Evolutionary conservation across 2,113 vertebrate species (phyloP).

Genomic region (Thermophis baileyi): DNA sequence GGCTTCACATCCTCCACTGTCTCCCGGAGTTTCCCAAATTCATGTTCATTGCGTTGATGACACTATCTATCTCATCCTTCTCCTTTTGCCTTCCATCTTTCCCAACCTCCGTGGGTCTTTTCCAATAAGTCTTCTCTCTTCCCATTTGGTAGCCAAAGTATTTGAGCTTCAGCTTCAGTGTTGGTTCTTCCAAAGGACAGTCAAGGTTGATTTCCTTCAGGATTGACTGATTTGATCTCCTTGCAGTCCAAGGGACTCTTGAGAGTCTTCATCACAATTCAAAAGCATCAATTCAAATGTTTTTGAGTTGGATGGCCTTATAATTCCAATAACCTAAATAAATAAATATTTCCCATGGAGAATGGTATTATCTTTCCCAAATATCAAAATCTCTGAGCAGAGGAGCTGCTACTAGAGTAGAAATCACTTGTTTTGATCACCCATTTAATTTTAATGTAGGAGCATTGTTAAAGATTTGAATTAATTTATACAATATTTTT

Average conservation of each 20-base stretch:
- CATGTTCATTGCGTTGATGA: too few relatives aligned
- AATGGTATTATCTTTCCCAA: neutral
- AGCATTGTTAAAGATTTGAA: neutral
- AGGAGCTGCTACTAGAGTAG: neutral
- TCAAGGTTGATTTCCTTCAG: neutral
- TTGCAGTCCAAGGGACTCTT: neutral
- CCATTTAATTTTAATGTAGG: neutral
- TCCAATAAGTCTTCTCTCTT: too few relatives aligned
- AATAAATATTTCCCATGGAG: neutral
- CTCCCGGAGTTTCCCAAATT: too few relatives aligned
- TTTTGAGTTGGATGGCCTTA: neutral
- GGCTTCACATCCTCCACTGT: too few relatives aligned
- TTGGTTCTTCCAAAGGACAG: neutral
- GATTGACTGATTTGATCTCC: neutral
- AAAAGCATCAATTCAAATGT: neutral
- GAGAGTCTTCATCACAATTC: neutral
- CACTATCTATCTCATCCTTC: too few relatives aligned
- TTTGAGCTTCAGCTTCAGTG: neutral
- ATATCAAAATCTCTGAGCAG: neutral
- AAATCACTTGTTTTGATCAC: too few relatives aligned
- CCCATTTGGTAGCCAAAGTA: neutral
- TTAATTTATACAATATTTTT: neutral
- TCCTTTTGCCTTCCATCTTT: neutral
- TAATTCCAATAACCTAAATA: neutral
- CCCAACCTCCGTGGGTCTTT: neutral